Conservation (phyloP, 2,113 vertebrate genomes). For the Semicossyphus pulcher region DNA sequence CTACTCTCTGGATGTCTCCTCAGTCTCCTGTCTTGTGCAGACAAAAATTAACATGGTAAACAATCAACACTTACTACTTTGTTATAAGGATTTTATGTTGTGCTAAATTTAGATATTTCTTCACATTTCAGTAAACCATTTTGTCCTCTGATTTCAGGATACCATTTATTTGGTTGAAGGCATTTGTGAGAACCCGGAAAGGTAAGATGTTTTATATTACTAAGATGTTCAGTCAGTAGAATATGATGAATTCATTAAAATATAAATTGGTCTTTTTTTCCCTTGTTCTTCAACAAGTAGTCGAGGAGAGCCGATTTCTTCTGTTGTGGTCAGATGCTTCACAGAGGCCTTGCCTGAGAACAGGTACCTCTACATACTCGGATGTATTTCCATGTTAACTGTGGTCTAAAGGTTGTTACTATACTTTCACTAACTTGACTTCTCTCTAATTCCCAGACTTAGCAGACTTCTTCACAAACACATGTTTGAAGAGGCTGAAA, state of each 20-base stretch:
- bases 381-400: not conserved
- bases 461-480: conserved; percentile 95
- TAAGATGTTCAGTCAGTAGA: not conserved
- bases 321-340: conserved; percentile 90
- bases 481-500: conserved; percentile 95
- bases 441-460: conserved; percentile 79
- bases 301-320: conserved; percentile 75
- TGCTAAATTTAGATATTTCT: not conserved
- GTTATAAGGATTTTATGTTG: not conserved
- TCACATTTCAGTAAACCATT: not conserved
- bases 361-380: conserved; percentile 79
- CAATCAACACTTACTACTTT: not conserved
- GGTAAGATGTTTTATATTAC: conserved; percentile 76
- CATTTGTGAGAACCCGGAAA: conserved; percentile 83
- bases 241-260: not conserved
- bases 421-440: not conserved
- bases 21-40: conserved; percentile 88
- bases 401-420: not conserved
- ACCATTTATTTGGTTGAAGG: conserved; percentile 93
- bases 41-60: conserved; percentile 89
- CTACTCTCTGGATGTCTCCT: conserved; percentile 91
- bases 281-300: conserved; percentile 63
- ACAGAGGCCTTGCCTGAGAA: conserved; percentile 97
- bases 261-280: not conserved
- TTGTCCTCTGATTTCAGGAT: conserved; percentile 83